Evolutionary conservation across 1,140 invertebrate genomes (phyloP).

Genomic region (Hycleus cichorii): DNA sequence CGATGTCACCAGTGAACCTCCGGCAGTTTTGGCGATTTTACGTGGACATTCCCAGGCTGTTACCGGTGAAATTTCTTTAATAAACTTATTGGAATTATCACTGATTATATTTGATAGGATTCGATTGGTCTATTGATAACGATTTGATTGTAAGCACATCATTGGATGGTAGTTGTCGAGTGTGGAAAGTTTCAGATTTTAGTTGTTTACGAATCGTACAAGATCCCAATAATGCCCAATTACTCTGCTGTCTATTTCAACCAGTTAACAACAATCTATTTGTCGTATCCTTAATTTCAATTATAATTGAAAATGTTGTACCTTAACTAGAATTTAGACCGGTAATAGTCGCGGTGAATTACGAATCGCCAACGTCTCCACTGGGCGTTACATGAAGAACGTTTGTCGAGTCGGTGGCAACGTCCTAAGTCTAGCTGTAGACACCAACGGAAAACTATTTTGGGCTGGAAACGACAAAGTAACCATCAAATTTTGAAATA

Average conservation of each 20-base stretch:
- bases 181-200: conserved; percentile 59
- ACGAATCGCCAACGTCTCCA: conserved; percentile 78
- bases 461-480: conserved; percentile 81
- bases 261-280: conserved; percentile 85
- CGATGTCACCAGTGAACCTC: conserved; percentile 62
- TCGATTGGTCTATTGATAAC: conserved; percentile 82
- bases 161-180: conserved; percentile 63
- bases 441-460: conserved; percentile 68
- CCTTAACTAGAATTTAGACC: conserved; percentile 44
- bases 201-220: conserved; percentile 58
- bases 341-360: conserved; percentile 72
- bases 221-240: conserved; percentile 56
- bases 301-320: neutral
- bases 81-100: neutral
- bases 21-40: conserved; percentile 64
- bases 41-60: conserved; percentile 68
- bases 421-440: conserved; percentile 68
- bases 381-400: conserved; percentile 70
- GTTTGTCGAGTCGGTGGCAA: conserved; percentile 67
- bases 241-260: conserved; percentile 73
- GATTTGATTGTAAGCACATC: conserved; percentile 75
- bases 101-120: conserved; percentile 44
- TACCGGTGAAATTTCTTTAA: conserved; percentile 50
- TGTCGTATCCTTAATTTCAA: conserved; percentile 56
- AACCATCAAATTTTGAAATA: conserved; percentile 26